A percentile compares a stretch with the other conserved stretches of the same genome.
phyloP scores from a whole-genome alignment of 2,888 invertebrate species.

The Pterostichus niger region DNA sequence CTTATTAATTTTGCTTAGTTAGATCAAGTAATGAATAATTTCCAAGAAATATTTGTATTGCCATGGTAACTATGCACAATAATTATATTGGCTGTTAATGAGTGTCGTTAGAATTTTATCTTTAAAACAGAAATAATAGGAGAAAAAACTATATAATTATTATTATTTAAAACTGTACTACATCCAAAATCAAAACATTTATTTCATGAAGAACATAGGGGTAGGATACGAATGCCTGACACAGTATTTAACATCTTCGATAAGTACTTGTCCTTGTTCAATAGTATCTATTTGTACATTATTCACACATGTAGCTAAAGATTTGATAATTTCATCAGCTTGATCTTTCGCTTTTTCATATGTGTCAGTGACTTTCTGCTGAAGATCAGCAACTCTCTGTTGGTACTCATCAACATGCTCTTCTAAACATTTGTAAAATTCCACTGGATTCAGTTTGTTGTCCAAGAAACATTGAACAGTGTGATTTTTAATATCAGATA shows the following conservation, averaged over 20 bases:
- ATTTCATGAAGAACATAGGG: not conserved
- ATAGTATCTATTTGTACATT: constrained; percentile 35
- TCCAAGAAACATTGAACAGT: constrained; percentile 1
- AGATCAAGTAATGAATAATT: no score
- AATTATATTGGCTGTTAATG: no score
- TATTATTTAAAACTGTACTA: no score
- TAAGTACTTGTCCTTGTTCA: constrained; percentile 41
- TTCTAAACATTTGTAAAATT: constrained; percentile 46
- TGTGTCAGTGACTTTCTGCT: constrained; percentile 4
- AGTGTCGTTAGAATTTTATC: no score
- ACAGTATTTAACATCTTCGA: constrained; percentile 15
- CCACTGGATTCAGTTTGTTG: constrained; percentile 33
- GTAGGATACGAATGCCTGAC: not conserved
- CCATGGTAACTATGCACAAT: no score
- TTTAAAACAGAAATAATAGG: no score
- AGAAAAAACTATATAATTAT: no score
- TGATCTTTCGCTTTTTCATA: not conserved
- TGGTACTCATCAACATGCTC: not conserved
- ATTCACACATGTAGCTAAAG: constrained; percentile 43
- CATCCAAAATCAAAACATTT: not conserved
- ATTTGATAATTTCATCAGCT: constrained; percentile 9
- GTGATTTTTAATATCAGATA: not conserved
- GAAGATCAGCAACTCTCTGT: constrained; percentile 24
- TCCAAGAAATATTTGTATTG: no score
- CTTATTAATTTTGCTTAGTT: no score